Percentiles rank a stretch among this genome's conserved stretches.
Conservation (phyloP, 2,888 invertebrate genomes). For the Fissipunctia ypsillon region DNA sequence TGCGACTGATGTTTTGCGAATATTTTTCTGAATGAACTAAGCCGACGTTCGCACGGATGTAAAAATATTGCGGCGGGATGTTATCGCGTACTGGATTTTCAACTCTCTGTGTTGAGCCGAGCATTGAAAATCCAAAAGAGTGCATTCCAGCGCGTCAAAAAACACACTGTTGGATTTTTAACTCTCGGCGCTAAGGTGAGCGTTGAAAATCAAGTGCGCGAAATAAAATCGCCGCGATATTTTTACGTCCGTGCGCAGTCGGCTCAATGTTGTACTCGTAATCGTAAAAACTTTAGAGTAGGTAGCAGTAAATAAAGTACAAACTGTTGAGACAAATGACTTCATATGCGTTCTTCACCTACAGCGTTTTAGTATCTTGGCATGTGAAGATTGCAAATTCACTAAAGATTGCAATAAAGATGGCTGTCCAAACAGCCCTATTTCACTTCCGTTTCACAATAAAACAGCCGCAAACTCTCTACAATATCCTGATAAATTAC, state of each 20-base stretch:
- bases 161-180: no score
- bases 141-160: no score
- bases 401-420: conserved; percentile 13
- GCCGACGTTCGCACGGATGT: no score
- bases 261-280: no score
- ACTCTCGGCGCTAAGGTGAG: no score
- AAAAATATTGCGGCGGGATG: no score
- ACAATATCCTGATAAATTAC: conserved; percentile 51
- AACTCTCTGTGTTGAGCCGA: no score
- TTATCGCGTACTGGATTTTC: no score
- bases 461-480: conserved; percentile 55
- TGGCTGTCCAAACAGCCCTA: conserved; percentile 30
- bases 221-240: no score
- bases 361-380: not conserved
- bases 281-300: not conserved
- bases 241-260: no score
- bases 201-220: no score
- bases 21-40: conserved; percentile 3
- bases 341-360: not conserved
- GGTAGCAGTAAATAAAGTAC: not conserved
- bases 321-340: not conserved
- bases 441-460: conserved; percentile 40
- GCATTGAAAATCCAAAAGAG: no score
- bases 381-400: not conserved
- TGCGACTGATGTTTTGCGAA: conserved; percentile 9